phyloP scores from a whole-genome alignment of 2,797 vertebrate species.

The Myotis myotis region DNA sequence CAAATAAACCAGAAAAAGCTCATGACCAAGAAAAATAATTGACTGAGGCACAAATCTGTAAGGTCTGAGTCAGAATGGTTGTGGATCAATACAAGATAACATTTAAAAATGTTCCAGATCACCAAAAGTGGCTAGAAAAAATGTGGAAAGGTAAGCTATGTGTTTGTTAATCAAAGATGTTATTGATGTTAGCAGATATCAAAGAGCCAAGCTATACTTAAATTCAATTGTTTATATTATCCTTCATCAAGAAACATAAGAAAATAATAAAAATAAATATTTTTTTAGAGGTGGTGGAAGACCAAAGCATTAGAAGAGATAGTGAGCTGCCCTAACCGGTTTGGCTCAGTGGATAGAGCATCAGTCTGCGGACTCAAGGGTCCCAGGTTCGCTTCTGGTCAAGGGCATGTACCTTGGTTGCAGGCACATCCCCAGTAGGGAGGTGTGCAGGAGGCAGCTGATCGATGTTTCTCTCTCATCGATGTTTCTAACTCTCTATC shows the following conservation, averaged over 20 bases:
- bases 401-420: no score
- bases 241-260: not conserved
- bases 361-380: no score
- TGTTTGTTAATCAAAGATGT: not conserved
- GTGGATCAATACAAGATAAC: not conserved
- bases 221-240: not conserved
- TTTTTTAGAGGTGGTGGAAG: not conserved
- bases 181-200: not conserved
- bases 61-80: not conserved
- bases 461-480: no score
- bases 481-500: no score
- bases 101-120: not conserved
- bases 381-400: no score
- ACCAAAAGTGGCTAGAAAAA: not conserved
- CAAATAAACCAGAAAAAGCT: constrained; percentile 46
- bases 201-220: not conserved
- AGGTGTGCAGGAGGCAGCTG: no score
- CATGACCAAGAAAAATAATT: constrained; percentile 19
- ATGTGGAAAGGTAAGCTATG: not conserved
- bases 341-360: no score
- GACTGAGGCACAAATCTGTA: not conserved
- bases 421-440: no score
- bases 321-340: not conserved
- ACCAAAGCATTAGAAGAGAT: not conserved
- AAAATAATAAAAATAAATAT: constrained; percentile 5